These are phyloP conservation scores for Carassius auratus DNA, from an alignment of 2,113 vertebrate species.

Conservation along the genomic window DNA sequence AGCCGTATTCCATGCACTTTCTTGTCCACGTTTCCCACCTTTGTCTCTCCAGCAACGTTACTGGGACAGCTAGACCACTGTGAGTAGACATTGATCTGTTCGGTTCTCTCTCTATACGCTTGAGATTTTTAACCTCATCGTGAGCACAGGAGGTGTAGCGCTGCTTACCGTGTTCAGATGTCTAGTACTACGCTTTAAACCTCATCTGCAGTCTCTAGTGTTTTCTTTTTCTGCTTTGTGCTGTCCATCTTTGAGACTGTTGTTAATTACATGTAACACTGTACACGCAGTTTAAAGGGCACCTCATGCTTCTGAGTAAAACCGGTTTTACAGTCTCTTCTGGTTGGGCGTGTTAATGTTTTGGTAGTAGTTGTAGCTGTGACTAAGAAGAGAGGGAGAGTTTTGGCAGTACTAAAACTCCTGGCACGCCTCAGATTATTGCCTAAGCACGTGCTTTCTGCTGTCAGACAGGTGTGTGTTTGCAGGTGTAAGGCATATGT, in stretches of 20 bases:
- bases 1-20: constrained; percentile 68
- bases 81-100: constrained; percentile 67
- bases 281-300: constrained; percentile 67
- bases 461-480: constrained; percentile 46
- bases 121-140: constrained; percentile 2
- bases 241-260: constrained; percentile 62
- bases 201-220: constrained; percentile 54
- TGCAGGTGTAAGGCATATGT: constrained; percentile 20
- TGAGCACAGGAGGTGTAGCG: constrained; percentile 43
- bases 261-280: constrained; percentile 33
- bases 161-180: constrained; percentile 75
- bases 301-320: constrained; percentile 37
- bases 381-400: constrained; percentile 9
- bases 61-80: constrained; percentile 66
- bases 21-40: constrained; percentile 63
- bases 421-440: constrained; percentile 41
- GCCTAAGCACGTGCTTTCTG: constrained; percentile 53
- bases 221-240: constrained; percentile 55
- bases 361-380: constrained; percentile 28
- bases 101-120: neutral
- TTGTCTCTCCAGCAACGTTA: constrained; percentile 51
- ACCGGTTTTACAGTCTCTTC: constrained; percentile 65
- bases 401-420: constrained; percentile 28
- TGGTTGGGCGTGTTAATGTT: constrained; percentile 63
- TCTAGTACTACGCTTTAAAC: constrained; percentile 67